Evolutionary conservation across 2,113 vertebrate genomes (phyloP).

Genomic region (Rhynchopsitta pachyrhyncha): DNA sequence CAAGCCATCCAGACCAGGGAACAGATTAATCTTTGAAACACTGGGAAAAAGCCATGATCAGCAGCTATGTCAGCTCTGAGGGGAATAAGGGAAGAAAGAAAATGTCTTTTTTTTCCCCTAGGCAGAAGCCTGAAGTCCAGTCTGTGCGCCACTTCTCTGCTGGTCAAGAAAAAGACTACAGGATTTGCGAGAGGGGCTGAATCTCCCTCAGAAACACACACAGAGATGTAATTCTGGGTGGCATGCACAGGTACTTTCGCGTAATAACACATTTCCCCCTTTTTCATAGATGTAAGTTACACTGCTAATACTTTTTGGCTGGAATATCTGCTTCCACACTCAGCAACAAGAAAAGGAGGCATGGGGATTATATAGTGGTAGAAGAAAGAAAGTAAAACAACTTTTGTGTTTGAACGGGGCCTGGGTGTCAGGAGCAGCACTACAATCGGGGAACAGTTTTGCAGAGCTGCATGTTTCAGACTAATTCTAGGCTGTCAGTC

Average conservation of each 20-base stretch:
- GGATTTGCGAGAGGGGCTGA: not conserved
- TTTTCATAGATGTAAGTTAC: not conserved
- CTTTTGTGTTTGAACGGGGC: not conserved
- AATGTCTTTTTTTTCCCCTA: not conserved
- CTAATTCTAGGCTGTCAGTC: not conserved
- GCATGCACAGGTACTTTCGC: not conserved
- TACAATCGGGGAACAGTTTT: not conserved
- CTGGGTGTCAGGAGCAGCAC: not conserved
- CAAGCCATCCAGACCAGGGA: not conserved
- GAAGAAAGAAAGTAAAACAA: not conserved
- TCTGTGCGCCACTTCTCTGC: not conserved
- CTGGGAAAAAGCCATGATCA: not conserved
- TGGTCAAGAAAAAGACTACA: not conserved
- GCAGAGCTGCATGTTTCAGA: not conserved
- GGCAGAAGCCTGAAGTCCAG: not conserved
- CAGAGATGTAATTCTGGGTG: not conserved
- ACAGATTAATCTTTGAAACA: not conserved
- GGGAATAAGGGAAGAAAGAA: not conserved
- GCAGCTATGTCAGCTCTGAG: not conserved
- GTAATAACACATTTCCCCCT: not conserved
- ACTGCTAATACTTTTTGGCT: not conserved
- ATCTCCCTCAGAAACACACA: not conserved
- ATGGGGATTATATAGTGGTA: not conserved
- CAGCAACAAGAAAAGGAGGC: rapidly evolving
- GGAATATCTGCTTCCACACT: not conserved